A percentile compares a stretch with the other conserved stretches of the same genome.
phyloP scores from a whole-genome alignment of 2,888 invertebrate genomes.

The Tholera decimalis region DNA sequence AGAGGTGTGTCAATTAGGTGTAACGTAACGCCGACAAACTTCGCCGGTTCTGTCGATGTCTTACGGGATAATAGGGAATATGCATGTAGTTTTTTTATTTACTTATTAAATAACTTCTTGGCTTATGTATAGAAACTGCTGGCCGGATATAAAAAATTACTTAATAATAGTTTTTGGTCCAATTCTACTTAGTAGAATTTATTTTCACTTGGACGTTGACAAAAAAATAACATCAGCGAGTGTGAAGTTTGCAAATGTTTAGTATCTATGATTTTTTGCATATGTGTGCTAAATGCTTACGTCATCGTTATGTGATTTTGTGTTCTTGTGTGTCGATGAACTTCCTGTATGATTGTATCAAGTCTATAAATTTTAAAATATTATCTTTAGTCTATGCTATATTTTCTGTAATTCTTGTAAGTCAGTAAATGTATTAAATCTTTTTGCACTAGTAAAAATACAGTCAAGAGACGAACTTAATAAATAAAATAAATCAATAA shows the following conservation, averaged over 20 bases:
- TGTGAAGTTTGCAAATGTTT: constrained; percentile 23
- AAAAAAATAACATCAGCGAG: constrained; percentile 18
- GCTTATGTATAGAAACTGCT: too few relatives aligned
- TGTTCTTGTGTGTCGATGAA: constrained; percentile 57
- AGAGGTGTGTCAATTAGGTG: too few relatives aligned
- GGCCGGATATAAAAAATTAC: too few relatives aligned
- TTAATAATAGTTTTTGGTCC: too few relatives aligned
- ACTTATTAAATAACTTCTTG: too few relatives aligned
- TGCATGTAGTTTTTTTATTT: too few relatives aligned
- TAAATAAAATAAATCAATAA: too few relatives aligned
- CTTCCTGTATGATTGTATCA: constrained; percentile 33
- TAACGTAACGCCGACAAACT: not conserved
- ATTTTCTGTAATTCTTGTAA: not conserved
- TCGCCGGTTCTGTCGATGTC: not conserved
- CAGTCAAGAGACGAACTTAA: too few relatives aligned
- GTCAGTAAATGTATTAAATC: not conserved
- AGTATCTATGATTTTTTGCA: constrained; percentile 3
- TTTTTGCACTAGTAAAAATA: too few relatives aligned
- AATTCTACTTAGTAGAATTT: too few relatives aligned
- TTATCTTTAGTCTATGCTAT: not conserved
- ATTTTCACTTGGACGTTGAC: not conserved
- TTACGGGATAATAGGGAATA: too few relatives aligned
- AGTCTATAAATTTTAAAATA: not conserved
- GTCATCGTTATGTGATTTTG: constrained; percentile 49
- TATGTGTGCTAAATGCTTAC: constrained; percentile 62